These are phyloP conservation scores for Channallabes apus DNA, from an alignment of 2,797 vertebrate species.

Conservation along the genomic window DNA sequence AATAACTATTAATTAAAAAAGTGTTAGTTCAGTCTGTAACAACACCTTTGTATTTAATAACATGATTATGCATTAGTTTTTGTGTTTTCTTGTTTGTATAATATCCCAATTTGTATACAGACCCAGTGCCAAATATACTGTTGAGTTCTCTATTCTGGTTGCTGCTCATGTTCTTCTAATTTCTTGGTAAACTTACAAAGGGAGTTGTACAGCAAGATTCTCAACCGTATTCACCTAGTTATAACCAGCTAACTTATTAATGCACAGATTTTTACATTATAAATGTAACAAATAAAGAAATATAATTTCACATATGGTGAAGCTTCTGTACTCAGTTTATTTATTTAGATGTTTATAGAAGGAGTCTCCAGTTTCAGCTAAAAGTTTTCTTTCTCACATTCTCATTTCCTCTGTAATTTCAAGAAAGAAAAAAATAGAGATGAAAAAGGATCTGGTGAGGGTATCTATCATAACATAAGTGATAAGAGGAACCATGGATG, in stretches of 20 bases:
- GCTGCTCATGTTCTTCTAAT: background rate
- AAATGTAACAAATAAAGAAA: background rate
- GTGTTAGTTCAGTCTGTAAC: background rate
- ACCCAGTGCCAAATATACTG: background rate
- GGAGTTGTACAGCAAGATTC: background rate
- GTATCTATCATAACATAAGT: background rate
- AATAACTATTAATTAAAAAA: background rate
- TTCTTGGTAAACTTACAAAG: background rate
- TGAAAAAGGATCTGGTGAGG: background rate
- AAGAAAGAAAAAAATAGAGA: background rate
- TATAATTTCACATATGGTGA: background rate
- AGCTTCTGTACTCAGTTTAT: background rate
- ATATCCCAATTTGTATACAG: background rate
- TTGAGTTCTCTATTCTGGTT: background rate
- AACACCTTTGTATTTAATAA: background rate
- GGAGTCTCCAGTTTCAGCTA: too few relatives aligned
- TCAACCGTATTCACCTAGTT: background rate
- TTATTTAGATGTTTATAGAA: background rate
- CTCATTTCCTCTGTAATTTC: background rate
- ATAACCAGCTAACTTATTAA: background rate
- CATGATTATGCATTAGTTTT: background rate
- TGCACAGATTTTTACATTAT: background rate
- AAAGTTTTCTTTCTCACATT: background rate
- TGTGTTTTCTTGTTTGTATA: background rate
- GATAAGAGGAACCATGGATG: background rate